Conservation (phyloP, 1,140 invertebrate genomes). For the Chironomus tepperi region DNA sequence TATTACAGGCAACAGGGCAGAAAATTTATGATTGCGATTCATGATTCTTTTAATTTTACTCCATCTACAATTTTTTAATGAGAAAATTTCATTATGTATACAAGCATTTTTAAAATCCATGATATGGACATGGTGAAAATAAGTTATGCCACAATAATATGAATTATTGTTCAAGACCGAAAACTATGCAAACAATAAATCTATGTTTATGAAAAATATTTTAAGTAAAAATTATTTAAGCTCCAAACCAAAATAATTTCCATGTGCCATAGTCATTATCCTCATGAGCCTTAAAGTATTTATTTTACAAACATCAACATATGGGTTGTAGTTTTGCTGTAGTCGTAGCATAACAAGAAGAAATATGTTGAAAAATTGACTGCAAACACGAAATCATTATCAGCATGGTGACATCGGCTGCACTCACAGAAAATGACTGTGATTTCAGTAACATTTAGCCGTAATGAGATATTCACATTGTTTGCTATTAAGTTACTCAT, state of each 20-base stretch:
- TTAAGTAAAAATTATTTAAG: background rate
- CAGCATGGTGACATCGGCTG: conserved; percentile 1
- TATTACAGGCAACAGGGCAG: no score
- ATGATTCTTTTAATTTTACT: no score
- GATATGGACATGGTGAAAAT: no score
- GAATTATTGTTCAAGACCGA: no score
- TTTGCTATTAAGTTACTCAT: background rate
- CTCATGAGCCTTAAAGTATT: background rate
- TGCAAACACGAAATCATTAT: conserved; percentile 19
- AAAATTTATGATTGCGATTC: no score
- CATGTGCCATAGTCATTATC: background rate
- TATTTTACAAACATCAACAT: background rate
- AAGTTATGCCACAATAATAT: no score
- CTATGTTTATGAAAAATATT: background rate
- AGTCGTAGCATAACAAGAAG: background rate
- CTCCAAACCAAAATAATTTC: background rate
- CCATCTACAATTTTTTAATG: no score
- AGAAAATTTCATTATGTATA: no score
- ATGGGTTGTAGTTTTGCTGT: background rate
- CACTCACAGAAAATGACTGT: background rate
- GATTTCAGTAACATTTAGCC: background rate
- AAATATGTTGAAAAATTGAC: background rate
- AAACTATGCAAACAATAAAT: no score
- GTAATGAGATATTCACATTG: background rate
- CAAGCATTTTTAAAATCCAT: no score